phyloP scores from a whole-genome alignment of 1,140 invertebrate genomes.

The Stegodyphus mimosarum region DNA sequence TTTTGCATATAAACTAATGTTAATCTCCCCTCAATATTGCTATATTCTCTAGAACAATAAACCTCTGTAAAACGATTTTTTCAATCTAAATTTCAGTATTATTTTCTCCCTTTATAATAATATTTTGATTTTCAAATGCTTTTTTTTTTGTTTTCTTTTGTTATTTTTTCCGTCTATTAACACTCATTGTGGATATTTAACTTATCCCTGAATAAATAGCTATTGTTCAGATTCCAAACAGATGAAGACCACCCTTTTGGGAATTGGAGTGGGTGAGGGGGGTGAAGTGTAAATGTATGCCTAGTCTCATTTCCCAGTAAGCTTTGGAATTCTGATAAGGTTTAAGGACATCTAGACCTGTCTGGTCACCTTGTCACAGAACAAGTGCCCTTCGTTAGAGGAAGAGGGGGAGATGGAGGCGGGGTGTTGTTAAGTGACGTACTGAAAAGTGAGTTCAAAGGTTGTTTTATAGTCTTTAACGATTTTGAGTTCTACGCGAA shows the following conservation, averaged over 20 bases:
- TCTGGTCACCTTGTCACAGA: background rate
- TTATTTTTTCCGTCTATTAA: slow-evolving; percentile 3
- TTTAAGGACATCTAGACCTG: slow-evolving; percentile 1
- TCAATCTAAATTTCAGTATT: slow-evolving; percentile 7
- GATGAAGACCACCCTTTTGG: background rate
- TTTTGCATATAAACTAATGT: too few relatives aligned
- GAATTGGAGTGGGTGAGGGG: background rate
- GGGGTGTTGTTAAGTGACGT: too few relatives aligned
- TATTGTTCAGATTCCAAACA: background rate
- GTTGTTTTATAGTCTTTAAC: too few relatives aligned
- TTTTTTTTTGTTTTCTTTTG: background rate
- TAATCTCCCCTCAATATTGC: background rate
- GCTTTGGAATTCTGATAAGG: slow-evolving; percentile 1
- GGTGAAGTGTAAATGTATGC: background rate
- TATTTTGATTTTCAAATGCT: background rate
- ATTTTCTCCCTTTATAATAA: too few relatives aligned
- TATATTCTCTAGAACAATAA: slow-evolving; percentile 3
- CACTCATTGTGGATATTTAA: background rate
- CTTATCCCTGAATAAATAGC: slow-evolving; percentile 2
- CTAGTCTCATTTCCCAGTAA: slow-evolving; percentile 2
- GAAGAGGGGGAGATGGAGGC: background rate
- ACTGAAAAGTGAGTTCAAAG: too few relatives aligned
- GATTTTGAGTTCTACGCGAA: too few relatives aligned
- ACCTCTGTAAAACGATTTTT: slow-evolving; percentile 7
- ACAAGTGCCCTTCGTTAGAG: background rate